phyloP scores from a whole-genome alignment of 2,113 vertebrate genomes.

The Caranx melampygus region DNA sequence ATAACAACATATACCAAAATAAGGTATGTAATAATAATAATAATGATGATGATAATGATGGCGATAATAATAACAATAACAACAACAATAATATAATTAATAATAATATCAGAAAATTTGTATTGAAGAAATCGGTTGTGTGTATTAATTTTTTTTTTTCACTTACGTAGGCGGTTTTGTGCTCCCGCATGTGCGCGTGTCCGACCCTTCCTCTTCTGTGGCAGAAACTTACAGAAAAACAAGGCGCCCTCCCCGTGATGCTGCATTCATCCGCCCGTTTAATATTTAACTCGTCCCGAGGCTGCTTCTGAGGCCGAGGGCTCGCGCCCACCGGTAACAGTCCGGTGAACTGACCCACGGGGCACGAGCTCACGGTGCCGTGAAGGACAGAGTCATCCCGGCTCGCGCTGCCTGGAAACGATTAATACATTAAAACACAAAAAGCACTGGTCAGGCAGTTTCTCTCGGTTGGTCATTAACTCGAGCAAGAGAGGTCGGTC shows the following conservation, averaged over 20 bases:
- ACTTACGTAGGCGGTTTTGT: not conserved
- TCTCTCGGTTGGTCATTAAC: constrained; percentile 70
- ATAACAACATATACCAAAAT: not conserved
- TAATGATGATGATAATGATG: too few relatives aligned
- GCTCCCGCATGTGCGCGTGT: not conserved
- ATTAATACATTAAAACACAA: constrained; percentile 46
- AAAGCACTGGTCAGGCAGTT: constrained; percentile 31
- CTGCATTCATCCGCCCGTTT: constrained; percentile 57
- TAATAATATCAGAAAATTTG: too few relatives aligned
- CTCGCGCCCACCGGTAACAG: constrained; percentile 41
- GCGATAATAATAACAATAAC: not conserved
- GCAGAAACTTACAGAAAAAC: constrained; percentile 18
- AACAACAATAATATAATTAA: too few relatives aligned
- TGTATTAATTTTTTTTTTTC: not conserved
- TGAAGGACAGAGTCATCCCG: constrained; percentile 55
- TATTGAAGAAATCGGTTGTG: not conserved
- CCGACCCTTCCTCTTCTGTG: not conserved
- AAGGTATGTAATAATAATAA: too few relatives aligned
- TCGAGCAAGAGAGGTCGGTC: constrained; percentile 11
- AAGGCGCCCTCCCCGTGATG: constrained; percentile 19
- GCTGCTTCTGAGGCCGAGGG: constrained; percentile 12
- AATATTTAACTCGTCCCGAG: constrained; percentile 69
- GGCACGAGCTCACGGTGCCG: constrained; percentile 50
- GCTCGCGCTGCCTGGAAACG: constrained; percentile 49
- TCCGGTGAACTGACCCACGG: constrained; percentile 60